These are phyloP conservation scores for Idris sp. DNA, from an alignment of 1,140 invertebrate species.

Conservation along the genomic window DNA sequence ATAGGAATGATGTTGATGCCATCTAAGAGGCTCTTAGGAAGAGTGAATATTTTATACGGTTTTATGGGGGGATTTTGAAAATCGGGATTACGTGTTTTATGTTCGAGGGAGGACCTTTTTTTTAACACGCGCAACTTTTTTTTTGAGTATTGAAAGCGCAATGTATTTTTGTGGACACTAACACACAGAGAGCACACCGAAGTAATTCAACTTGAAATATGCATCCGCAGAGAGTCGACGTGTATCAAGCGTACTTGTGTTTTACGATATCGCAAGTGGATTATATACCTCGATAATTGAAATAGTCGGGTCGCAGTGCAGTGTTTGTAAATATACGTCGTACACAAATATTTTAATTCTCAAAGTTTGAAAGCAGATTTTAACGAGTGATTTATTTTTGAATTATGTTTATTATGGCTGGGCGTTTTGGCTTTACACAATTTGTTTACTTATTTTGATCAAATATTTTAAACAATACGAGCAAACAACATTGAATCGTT, in stretches of 20 bases:
- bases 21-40: slow-evolving; percentile 21
- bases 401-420: no score
- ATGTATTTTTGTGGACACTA: slow-evolving; percentile 43
- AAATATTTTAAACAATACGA: no score
- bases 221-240: slow-evolving; percentile 10
- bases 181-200: slow-evolving; percentile 7
- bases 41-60: slow-evolving; percentile 35
- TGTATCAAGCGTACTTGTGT: slow-evolving; percentile 12
- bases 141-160: slow-evolving; percentile 13
- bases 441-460: no score
- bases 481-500: no score
- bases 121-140: slow-evolving; percentile 26
- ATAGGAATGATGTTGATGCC: slow-evolving; percentile 19
- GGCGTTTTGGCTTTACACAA: no score
- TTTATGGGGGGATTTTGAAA: slow-evolving; percentile 33
- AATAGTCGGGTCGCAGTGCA: not conserved
- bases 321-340: slow-evolving; percentile 19
- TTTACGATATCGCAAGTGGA: slow-evolving; percentile 14
- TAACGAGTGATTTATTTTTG: no score
- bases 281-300: slow-evolving; percentile 29
- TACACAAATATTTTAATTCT: slow-evolving; percentile 17
- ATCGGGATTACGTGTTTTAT: slow-evolving; percentile 35
- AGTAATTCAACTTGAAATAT: slow-evolving; percentile 39
- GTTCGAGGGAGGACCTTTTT: slow-evolving; percentile 8
- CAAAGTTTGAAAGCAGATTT: no score